Conservation (phyloP, 1,140 invertebrate species). For the Mylabris phalerata region DNA sequence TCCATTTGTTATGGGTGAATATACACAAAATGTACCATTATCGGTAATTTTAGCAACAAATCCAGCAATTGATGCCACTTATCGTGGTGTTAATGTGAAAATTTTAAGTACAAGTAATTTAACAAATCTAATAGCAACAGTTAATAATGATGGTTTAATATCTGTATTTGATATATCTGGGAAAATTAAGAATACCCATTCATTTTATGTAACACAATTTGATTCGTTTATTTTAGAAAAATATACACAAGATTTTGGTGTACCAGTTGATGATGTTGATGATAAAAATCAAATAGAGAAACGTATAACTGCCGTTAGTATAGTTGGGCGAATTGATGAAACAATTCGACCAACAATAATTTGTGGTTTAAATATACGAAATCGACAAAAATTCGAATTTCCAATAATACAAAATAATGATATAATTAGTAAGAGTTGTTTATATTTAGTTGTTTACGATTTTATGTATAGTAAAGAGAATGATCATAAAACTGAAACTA, state of each 20-base stretch:
- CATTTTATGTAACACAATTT: conserved; percentile 39
- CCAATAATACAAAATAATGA: conserved; percentile 20
- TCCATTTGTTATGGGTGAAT: conserved; percentile 88
- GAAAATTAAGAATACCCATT: conserved; percentile 38
- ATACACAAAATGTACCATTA: conserved; percentile 92
- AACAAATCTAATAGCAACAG: conserved; percentile 32
- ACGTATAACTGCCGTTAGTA: conserved; percentile 47
- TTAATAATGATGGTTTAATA: conserved; percentile 39
- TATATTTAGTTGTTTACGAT: conserved; percentile 53
- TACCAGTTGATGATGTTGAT: conserved; percentile 2
- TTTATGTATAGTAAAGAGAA: conserved; percentile 46
- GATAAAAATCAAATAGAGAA: conserved; percentile 38
- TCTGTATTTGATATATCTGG: conserved; percentile 39
- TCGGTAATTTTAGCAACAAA: conserved; percentile 82
- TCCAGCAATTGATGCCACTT: conserved; percentile 55
- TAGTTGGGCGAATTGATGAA: conserved; percentile 13
- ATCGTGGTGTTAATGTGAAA: conserved; percentile 27
- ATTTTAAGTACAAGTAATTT: conserved; percentile 33
- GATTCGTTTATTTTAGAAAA: conserved; percentile 40
- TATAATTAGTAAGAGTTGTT: conserved; percentile 26
- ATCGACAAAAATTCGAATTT: conserved; percentile 4
- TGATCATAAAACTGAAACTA: conserved; percentile 6
- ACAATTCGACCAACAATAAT: conserved; percentile 34
- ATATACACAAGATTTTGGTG: conserved; percentile 38
- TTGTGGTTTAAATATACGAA: conserved; percentile 34